These are phyloP conservation scores for Hydropsyche tenuis DNA, from an alignment of 1,140 invertebrate genomes.

Conservation along the genomic window DNA sequence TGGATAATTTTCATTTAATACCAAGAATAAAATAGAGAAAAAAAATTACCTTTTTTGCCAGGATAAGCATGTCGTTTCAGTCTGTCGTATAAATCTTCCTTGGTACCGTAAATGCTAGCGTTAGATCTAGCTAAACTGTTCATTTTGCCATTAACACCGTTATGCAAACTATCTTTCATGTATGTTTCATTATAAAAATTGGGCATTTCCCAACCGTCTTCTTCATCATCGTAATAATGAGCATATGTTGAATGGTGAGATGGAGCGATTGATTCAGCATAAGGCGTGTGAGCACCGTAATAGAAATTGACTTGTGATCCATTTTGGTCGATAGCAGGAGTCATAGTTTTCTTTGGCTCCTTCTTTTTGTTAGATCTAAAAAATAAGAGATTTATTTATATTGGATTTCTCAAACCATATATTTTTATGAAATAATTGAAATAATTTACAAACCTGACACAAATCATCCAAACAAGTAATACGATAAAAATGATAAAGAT, in stretches of 20 bases:
- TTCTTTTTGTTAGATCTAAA: slow-evolving; percentile 77
- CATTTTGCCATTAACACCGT: slow-evolving; percentile 79
- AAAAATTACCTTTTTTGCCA: slow-evolving; percentile 86
- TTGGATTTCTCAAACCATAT: not conserved
- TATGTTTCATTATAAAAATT: slow-evolving; percentile 97
- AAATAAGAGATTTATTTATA: slow-evolving; percentile 14
- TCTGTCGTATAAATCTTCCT: slow-evolving; percentile 95
- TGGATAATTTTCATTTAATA: not conserved
- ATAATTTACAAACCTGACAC: slow-evolving; percentile 72
- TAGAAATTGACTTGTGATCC: slow-evolving; percentile 96
- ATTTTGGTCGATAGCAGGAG: slow-evolving; percentile 84
- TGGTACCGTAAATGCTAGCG: slow-evolving; percentile 92
- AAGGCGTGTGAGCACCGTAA: slow-evolving; percentile 88
- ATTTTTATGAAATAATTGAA: not conserved
- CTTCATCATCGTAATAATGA: slow-evolving; percentile 94
- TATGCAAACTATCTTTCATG: slow-evolving; percentile 91
- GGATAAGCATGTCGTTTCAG: slow-evolving; percentile 94
- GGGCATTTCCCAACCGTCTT: slow-evolving; percentile 96
- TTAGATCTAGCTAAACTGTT: slow-evolving; percentile 90
- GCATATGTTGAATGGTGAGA: slow-evolving; percentile 95
- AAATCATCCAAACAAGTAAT: slow-evolving; percentile 96
- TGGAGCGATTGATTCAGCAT: slow-evolving; percentile 92
- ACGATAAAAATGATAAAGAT: slow-evolving; percentile 92
- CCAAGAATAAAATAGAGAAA: not conserved
- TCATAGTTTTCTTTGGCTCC: slow-evolving; percentile 87